Evolutionary conservation across 1,140 invertebrate species (phyloP).

Genomic region (Drosophila kikkawai): DNA sequence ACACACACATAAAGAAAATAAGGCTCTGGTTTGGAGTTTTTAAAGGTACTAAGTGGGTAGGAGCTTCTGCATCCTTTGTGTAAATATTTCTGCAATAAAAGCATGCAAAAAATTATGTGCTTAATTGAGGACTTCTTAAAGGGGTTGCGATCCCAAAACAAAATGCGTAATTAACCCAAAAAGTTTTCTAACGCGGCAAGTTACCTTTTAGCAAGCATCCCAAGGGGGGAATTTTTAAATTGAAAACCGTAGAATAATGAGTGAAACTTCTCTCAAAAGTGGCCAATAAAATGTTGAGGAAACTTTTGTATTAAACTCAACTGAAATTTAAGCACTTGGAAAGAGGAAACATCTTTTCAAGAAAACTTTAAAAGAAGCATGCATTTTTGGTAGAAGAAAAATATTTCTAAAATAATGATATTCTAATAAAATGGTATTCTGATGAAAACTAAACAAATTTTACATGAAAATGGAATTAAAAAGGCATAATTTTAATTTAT

Average conservation of each 20-base stretch:
- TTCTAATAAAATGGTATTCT: not conserved
- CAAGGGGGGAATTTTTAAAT: not conserved
- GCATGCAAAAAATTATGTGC: constrained; percentile 47
- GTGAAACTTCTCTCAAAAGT: constrained; percentile 12
- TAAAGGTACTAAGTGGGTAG: constrained; percentile 17
- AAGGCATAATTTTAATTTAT: not conserved
- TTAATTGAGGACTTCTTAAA: constrained; percentile 51
- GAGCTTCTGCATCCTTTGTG: constrained; percentile 42
- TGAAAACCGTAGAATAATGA: constrained; percentile 17
- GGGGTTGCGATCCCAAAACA: constrained; percentile 16
- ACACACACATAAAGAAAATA: constrained; percentile 38
- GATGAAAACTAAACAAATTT: not conserved
- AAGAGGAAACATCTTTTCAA: not conserved
- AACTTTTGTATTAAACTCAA: constrained; percentile 22
- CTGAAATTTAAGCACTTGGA: not conserved
- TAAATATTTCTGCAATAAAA: constrained; percentile 77
- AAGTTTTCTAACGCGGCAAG: constrained; percentile 49
- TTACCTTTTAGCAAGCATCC: not conserved
- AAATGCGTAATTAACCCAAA: constrained; percentile 43
- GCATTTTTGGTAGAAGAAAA: not conserved
- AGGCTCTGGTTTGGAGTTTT: constrained; percentile 39
- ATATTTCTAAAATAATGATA: not conserved
- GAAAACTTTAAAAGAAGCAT: not conserved
- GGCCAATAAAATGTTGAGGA: constrained; percentile 13
- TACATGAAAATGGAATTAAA: not conserved